Percentiles rank a stretch among this genome's conserved stretches.
phyloP scores from a whole-genome alignment of 2,797 vertebrate species.

The Chloroceryle amazona region DNA sequence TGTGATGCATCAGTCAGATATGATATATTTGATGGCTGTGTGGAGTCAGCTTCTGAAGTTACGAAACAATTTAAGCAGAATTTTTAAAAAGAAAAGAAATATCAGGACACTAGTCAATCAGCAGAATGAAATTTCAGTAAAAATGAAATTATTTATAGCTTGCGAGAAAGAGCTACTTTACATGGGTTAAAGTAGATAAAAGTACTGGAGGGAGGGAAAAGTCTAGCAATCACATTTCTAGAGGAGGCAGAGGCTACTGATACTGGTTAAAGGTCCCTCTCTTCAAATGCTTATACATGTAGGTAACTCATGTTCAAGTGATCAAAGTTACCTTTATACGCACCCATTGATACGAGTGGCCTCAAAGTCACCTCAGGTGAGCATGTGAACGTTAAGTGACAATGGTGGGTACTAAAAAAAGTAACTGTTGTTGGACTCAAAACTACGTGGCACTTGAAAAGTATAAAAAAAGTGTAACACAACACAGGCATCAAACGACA shows the following conservation, averaged over 20 bases:
- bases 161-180: background rate
- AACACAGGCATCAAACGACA: background rate
- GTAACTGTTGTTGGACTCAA: background rate
- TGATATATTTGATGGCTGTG: background rate
- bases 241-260: background rate
- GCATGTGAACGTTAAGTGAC: background rate
- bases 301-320: background rate
- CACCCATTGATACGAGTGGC: background rate
- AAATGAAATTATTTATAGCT: background rate
- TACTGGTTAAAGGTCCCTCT: background rate
- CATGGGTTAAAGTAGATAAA: background rate
- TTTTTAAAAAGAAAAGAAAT: background rate
- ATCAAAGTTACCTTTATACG: background rate
- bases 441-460: background rate
- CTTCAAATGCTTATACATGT: background rate
- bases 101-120: background rate
- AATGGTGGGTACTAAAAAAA: background rate
- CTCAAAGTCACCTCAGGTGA: background rate
- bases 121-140: background rate
- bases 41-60: background rate
- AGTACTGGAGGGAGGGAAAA: background rate
- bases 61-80: background rate
- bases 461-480: background rate
- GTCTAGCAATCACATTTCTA: background rate
- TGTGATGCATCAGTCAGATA: background rate